These are phyloP conservation scores for Ormyrus pomaceus DNA, from an alignment of 2,888 invertebrate species.

Conservation along the genomic window DNA sequence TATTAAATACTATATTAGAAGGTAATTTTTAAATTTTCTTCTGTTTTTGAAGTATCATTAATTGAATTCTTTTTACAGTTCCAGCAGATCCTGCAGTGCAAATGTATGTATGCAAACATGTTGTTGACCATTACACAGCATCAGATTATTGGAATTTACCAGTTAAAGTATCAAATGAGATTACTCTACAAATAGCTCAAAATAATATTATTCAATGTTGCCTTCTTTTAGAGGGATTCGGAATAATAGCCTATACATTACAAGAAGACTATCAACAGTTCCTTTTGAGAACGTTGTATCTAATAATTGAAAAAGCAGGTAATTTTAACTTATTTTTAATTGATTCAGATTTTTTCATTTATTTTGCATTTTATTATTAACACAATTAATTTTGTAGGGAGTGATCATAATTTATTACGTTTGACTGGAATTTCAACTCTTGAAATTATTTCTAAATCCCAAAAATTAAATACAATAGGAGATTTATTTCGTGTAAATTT, in stretches of 20 bases:
- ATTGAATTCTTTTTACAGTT: conserved; percentile 55
- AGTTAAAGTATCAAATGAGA: conserved; percentile 63
- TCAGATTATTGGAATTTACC: conserved; percentile 69
- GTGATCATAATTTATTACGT: conserved; percentile 81
- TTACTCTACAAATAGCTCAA: conserved; percentile 76
- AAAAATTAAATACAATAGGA: conserved; percentile 78
- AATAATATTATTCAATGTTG: conserved; percentile 83
- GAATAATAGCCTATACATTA: conserved; percentile 79
- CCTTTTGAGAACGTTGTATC: conserved; percentile 82
- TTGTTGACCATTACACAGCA: conserved; percentile 66
- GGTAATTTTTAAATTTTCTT: conserved; percentile 69
- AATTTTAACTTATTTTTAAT: conserved; percentile 46
- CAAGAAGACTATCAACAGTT: conserved; percentile 78
- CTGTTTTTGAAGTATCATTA: conserved; percentile 6
- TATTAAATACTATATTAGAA: conserved; percentile 79
- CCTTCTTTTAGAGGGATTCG: conserved; percentile 84
- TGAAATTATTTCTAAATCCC: conserved; percentile 78
- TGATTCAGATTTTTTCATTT: not conserved
- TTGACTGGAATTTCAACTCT: conserved; percentile 80
- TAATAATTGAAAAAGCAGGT: conserved; percentile 85
- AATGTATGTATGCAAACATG: conserved; percentile 64
- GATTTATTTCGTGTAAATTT: conserved; percentile 83
- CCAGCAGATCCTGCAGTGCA: conserved; percentile 49
- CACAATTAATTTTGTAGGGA: conserved; percentile 77
- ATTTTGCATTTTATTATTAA: not conserved